Evolutionary conservation across 30 jellyfish, hydroid and myxozoan genomes (phyloP), one percentile per base, ranked within the genome.

Genomic region (Hydractinia echinata): DNA sequence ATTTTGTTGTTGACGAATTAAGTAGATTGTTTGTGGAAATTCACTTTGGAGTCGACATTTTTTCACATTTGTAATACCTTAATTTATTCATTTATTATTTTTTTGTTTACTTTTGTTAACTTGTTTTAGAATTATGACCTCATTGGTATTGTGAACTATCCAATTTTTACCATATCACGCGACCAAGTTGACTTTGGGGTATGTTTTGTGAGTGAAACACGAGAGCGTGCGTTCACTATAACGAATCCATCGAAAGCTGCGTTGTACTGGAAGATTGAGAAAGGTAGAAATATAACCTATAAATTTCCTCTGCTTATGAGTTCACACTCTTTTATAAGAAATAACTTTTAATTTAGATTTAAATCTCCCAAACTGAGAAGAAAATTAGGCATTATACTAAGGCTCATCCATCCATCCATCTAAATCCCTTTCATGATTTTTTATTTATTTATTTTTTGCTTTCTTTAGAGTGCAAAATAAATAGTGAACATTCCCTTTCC

Each of bases 181-280:
- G 66, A 74, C 8, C 8, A 8, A 20, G 51, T 74, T 7, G 39
- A 74, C 68, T 74, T 74, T 49, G 14, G 54, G 20, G 54, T 67
- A 6, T 74, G 83, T 49, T 74, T 18, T 44, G 83, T 74, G 30
- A 67, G 83, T 58, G 83, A 74, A 74, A 18, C 5, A 6, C 51
- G 21, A 13, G 83, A 74, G 39, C n/a, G 20, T 53, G 54, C 50
- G 8, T 13, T 74, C 39, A 20, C 83, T n/a, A 21, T 74, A 74
- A 53, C 62, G 4, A 74, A 74, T 44, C 30, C 58, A 52, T 49
- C 69, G 4, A 55, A 16, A 19, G 66, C 83, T 50, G 15, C n/a
- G n/a, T 58, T 74, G n/a, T 58, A 30, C 20, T 74, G 83, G 83
- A 19, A 74, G 61, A 6, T 74, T 4, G n/a, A 74, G n/a, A 74